Evolutionary conservation across 2,113 vertebrate genomes (phyloP).

Genomic region (Morone saxatilis): DNA sequence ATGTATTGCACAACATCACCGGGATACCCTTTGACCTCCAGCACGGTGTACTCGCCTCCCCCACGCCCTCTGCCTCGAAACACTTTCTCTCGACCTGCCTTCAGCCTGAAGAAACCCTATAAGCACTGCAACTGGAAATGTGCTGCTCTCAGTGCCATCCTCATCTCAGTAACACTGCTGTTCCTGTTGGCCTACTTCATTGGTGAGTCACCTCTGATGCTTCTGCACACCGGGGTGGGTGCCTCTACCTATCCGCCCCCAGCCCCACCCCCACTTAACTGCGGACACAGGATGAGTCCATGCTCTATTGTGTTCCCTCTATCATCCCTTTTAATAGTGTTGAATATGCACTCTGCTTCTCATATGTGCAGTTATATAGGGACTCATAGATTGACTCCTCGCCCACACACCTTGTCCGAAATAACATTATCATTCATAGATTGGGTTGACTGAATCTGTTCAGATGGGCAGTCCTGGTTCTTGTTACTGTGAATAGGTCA

Average conservation of each 20-base stretch:
- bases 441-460: constrained; percentile 63
- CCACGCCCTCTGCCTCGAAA: constrained; percentile 96
- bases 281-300: constrained; percentile 27
- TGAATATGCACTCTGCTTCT: constrained; percentile 35
- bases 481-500: constrained; percentile 63
- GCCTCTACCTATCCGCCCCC: constrained; percentile 8
- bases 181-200: constrained; percentile 98
- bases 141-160: constrained; percentile 95
- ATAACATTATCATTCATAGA: constrained; percentile 77
- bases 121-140: constrained; percentile 99
- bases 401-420: constrained; percentile 50
- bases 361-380: constrained; percentile 52
- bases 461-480: constrained; percentile 48
- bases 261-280: constrained; percentile 20
- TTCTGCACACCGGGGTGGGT: constrained; percentile 3
- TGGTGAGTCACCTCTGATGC: constrained; percentile 87
- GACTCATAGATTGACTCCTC: constrained; percentile 64
- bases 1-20: constrained; percentile 98
- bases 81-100: constrained; percentile 95
- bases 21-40: constrained; percentile 98
- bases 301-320: constrained; percentile 45
- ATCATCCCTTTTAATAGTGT: constrained; percentile 52
- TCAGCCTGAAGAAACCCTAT: constrained; percentile 98
- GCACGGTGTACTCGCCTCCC: constrained; percentile 98
- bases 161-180: constrained; percentile 94